These are phyloP conservation scores for Indri indri DNA, from an alignment of 2,113 vertebrate species.

Conservation along the genomic window DNA sequence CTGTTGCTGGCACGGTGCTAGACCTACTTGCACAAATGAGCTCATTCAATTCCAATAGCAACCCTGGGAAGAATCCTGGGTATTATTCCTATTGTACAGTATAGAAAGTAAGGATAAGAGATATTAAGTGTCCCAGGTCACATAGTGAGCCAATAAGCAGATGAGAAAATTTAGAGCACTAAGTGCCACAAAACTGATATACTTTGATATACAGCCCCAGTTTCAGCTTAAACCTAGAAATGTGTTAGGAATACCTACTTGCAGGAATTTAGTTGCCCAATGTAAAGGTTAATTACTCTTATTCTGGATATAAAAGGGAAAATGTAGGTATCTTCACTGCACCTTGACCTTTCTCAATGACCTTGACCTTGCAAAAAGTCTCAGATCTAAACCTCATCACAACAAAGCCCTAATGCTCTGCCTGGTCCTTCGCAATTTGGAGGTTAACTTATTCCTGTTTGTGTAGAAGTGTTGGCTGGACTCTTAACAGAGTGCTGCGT, in stretches of 20 bases:
- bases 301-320: neutral
- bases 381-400: neutral
- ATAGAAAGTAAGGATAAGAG: neutral
- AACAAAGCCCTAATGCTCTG: neutral
- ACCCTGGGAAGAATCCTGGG: neutral
- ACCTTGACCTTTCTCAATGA: neutral
- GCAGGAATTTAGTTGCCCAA: neutral
- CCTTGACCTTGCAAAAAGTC: neutral
- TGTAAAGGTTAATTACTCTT: neutral
- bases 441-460: neutral
- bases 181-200: neutral
- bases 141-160: neutral
- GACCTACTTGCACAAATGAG: neutral
- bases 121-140: neutral
- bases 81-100: neutral
- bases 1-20: neutral
- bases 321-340: neutral
- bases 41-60: neutral
- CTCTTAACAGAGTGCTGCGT: neutral
- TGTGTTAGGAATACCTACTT: neutral
- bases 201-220: neutral
- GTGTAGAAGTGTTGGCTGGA: neutral
- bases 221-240: neutral
- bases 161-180: neutral
- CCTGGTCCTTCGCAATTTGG: neutral